Base-by-base conservation (phyloP, 1,140 invertebrate species). In the Latrodectus geometricus region DNA sequence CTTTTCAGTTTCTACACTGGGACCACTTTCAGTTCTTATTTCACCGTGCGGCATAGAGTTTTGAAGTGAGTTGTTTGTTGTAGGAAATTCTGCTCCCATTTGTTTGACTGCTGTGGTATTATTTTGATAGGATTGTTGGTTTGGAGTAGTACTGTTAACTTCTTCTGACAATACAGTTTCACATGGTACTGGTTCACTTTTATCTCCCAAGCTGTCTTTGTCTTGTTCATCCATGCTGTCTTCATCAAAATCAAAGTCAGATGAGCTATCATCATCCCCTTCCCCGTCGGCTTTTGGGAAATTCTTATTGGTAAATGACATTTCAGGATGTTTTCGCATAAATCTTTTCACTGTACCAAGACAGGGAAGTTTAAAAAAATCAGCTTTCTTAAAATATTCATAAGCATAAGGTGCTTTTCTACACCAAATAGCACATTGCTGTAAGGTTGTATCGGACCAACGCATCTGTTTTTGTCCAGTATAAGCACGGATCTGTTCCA, bases 321-420 rank as follows among this genome's bases (percentile, higher is more conserved):
- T 14, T 35, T 87, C 85, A 11, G 85, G 85, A 56, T 87, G 76
- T 54, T 80, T 79, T 52, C 80, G 72, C 85, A 87, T 87, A 48
- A 61, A 87, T 21, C 85, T 23, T n/a, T 87, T 87, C 21, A 87
- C 77, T 14, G 85, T 87, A n/a, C 77, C 77, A n/a, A 79, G 66
- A 52, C 76, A 79, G 15, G 85, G 85, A 9, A 87, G 70, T 21
- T 80, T 79, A n/a, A 87, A 87, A 56, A 87, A 80, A 52, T 87
- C 85, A 9, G 76, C 85, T 23, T 87, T 87, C 20, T 87, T 87
- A 50, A 87, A 87, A 66, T 87, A 87, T 48, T 87, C 85, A 48
- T 87, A 87, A n/a, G 85, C 85, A 75, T 87, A 87, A 23, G 85
- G 85, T 21, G 85, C 85, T 80, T 87, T 87, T 56, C 70, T 72